A percentile compares a stretch with the other conserved stretches of the same genome.
Conservation (phyloP, 2,797 vertebrate species). For the Acipenser oxyrinchus region DNA sequence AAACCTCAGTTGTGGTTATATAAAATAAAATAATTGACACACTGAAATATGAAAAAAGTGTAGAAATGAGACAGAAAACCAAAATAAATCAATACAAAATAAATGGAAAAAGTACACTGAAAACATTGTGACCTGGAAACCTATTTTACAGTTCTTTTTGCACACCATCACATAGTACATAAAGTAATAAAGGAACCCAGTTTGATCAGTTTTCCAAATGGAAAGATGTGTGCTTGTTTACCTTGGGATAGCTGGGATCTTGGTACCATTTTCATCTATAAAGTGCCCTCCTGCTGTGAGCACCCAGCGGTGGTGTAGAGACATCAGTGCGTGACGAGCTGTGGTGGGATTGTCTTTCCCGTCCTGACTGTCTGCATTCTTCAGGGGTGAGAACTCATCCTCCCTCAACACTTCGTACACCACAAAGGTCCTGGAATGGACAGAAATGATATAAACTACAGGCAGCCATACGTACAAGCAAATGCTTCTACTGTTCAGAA, state of each 20-base stretch:
- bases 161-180: too few species aligned
- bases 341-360: conserved; percentile 95
- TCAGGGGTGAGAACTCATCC: conserved; percentile 92
- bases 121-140: too few species aligned
- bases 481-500: too few species aligned
- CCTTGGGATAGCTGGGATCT: conserved; percentile 87
- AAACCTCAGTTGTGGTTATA: neutral
- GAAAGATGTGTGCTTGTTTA: conserved; percentile 35
- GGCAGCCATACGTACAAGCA: too few species aligned
- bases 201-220: too few species aligned
- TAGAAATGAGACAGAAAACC: neutral
- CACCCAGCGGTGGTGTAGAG: conserved; percentile 94
- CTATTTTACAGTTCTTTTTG: too few species aligned
- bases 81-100: too few species aligned
- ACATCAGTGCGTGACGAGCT: conserved; percentile 81
- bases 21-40: neutral
- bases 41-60: neutral
- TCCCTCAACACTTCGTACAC: conserved; percentile 90
- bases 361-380: conserved; percentile 90
- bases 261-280: conserved; percentile 82
- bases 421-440: conserved; percentile 70
- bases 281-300: conserved; percentile 91
- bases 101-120: too few species aligned
- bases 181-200: too few species aligned
- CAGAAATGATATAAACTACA: too few species aligned